Base-by-base conservation (phyloP, 1,140 invertebrate genomes). In the Hylaeus anthracinus region DNA sequence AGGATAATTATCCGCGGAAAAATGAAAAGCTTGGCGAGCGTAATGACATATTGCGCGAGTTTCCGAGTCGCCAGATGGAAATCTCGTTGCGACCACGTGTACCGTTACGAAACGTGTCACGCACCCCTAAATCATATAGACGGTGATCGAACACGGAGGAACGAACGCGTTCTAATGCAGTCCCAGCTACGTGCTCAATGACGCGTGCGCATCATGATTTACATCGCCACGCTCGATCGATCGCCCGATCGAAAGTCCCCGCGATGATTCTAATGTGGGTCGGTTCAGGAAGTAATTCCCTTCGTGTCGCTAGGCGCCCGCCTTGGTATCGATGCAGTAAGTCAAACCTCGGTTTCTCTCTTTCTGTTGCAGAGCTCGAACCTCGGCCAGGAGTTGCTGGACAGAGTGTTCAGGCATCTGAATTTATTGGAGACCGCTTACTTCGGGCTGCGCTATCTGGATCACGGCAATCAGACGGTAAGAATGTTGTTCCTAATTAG, bases 381-480 rank as follows among this genome's bases (percentile, higher is more conserved):
- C 90, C 95, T 95, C 5, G 98, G 97, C 15, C 97, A 98, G 92
- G 96, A 97, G 81, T 91, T 99, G 66, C 91, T 98, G 89, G 97
- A 98, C 91, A 96, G 97, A 81, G 97, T 98, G 53, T 98, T 97
- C 92, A 95, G 96, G 84, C 97, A 98, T 91, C 94, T 99, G 77
- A 98, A 98, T 94, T 95, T 99, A 60, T 93, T 98, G 84, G 98
- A 99, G 94, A 98, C 97, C 41, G 97, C 97, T 76, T 98, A 98
- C 92, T 99, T 99, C 92, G 98, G 98, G 60, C 95, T 99, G 6
- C 96, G 98, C 63, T 99, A 97, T 90, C 94, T 98, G 53, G 97
- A 98, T 91, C 95, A 96, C 85, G 96, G 97, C 82, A 97, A 97
- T 90, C 97, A 98, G 94, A 97, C 97, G 93, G 97, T 98, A 95